Evolutionary conservation across 2,888 invertebrate species (phyloP), one percentile per base, ranked within the genome.

Genomic region (Perizoma affinitatum): DNA sequence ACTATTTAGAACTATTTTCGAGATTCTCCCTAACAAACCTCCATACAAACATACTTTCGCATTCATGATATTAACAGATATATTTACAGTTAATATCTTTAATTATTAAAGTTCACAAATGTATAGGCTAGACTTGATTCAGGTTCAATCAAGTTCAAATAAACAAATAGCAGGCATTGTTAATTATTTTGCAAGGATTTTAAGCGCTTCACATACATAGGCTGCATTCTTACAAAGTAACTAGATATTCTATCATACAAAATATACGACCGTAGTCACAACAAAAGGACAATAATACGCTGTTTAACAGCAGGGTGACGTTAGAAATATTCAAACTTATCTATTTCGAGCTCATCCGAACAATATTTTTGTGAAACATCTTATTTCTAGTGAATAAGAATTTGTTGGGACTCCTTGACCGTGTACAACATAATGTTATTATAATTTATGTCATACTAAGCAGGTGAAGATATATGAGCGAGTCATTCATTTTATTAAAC

Each of bases 361-460:
- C 87, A 88, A 80, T 72, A 84, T 87, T 58, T 87, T 87, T 82
- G 76, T 81, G 72, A 80, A 84, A 90, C 78, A 77, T 89, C 89
- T 89, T 88, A 90, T 88, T 90, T 82, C 83, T 86, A 84, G 86
- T 88, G 88, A 88, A 88, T 85, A 86, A 87, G 89, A 89, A 90
- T 90, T 90, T 89, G 90, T 90, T 88, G 86, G 87, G 84, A 88
- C 88, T 88, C 82, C 88, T 86, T 89, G 87, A 87, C 81, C 84
- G 84, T 88, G 90, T 90, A 89, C 88, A 89, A 90, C 88, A 90
- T 90, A 87, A 90, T 90, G 88, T 90, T 90, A 90, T 88, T 91
- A 90, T 90, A 90, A 91, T 90, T 91, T 91, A 92, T 91, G 90
- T 91, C 87, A 86, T 88, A 90, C 91, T 88, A 90, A 89, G 90